Evolutionary conservation across 2,797 vertebrate genomes (phyloP).

Genomic region (Ataeniobius toweri): DNA sequence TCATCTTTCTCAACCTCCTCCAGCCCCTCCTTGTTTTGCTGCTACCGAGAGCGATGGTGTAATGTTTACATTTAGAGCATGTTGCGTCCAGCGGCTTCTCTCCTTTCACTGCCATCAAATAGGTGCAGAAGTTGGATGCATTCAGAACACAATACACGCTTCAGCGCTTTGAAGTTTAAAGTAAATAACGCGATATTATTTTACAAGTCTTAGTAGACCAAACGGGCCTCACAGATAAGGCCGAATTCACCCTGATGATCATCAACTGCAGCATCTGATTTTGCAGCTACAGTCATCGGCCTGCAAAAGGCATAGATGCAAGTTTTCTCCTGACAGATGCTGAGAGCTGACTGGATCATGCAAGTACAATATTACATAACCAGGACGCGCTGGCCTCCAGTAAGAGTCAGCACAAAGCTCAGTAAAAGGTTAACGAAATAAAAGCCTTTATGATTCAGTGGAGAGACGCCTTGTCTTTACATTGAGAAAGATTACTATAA

Average conservation of each 20-base stretch:
- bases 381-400: constrained; percentile 56
- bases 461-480: neutral
- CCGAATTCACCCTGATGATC: constrained; percentile 20
- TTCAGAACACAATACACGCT: neutral
- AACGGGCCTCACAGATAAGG: constrained; percentile 42
- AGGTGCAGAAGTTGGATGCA: constrained; percentile 1
- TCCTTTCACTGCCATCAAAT: constrained; percentile 13
- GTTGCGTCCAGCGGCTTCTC: constrained; percentile 45
- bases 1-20: constrained; percentile 74
- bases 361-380: constrained; percentile 72
- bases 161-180: constrained; percentile 1
- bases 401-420: constrained; percentile 37
- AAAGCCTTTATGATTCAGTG: neutral
- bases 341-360: constrained; percentile 42
- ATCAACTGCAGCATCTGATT: constrained; percentile 19
- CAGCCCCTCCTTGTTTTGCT: constrained; percentile 84
- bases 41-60: constrained; percentile 75
- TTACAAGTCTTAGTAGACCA: constrained; percentile 42
- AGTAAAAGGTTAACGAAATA: constrained; percentile 1
- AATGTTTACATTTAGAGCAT: constrained; percentile 80
- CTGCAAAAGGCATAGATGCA: constrained; percentile 1
- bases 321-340: constrained; percentile 1
- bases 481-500: neutral
- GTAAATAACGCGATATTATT: constrained; percentile 30
- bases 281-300: constrained; percentile 9